phyloP scores from a whole-genome alignment of 37 sponge, comb jelly and placozoan species.

The Amphimedon queenslandica region DNA sequence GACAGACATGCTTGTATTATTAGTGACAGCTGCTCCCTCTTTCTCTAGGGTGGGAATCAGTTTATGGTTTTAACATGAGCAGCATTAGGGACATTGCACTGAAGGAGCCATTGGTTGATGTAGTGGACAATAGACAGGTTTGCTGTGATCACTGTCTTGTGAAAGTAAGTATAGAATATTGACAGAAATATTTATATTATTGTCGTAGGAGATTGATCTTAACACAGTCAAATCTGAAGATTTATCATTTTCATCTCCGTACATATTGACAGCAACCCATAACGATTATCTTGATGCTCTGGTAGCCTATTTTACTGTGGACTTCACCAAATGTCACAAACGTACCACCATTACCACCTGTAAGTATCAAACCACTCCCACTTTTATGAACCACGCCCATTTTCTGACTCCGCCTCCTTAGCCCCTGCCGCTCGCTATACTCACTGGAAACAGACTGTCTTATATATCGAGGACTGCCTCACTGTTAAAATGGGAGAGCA shows the following conservation, averaged over 20 bases:
- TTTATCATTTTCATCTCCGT: slow-evolving; percentile 76
- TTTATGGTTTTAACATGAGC: slow-evolving; percentile 99
- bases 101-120: slow-evolving; percentile 94
- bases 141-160: slow-evolving; percentile 62
- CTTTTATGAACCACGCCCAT: too few relatives aligned
- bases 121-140: slow-evolving; percentile 87
- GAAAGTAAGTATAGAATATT: slow-evolving; percentile 72
- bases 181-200: not conserved
- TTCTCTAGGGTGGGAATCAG: slow-evolving; percentile 93
- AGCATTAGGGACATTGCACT: slow-evolving; percentile 80
- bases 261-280: slow-evolving; percentile 56
- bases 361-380: too few relatives aligned
- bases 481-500: slow-evolving; percentile 91
- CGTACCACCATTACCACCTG: slow-evolving; percentile 81
- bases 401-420: not conserved
- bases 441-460: slow-evolving; percentile 99
- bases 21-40: not conserved
- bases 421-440: slow-evolving; percentile 88
- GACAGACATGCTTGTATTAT: not conserved
- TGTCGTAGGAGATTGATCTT: slow-evolving; percentile 84
- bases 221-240: slow-evolving; percentile 85
- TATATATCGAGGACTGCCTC: slow-evolving; percentile 88
- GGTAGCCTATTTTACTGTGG: slow-evolving; percentile 90
- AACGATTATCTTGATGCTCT: slow-evolving; percentile 97
- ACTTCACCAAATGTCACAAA: slow-evolving; percentile 96